Base-by-base conservation (phyloP, 1,140 invertebrate species). In the Leptopilina boulardi region DNA sequence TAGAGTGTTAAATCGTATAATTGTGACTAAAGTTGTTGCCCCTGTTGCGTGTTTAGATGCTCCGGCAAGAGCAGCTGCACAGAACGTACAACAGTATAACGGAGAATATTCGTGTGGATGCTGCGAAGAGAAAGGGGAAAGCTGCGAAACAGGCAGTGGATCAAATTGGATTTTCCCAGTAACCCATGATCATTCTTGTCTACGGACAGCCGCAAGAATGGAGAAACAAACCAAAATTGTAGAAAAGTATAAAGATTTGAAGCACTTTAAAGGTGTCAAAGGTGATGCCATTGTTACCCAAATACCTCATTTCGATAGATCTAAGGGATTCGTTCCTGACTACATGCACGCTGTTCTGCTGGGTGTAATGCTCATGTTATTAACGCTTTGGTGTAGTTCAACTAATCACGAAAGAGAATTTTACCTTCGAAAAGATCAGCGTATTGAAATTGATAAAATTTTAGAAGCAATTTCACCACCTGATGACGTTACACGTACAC, bases 331-430 rank as follows among this genome's bases (percentile, higher is more conserved):
- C 51, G 26, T 70, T 21, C 71, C 76, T 18, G 76, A 77, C 21
- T 66, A 59, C 26, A 73, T 77, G 71, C 76, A 77, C 70, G 15
- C 0, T n/a, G 54, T 77, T 59, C 71, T 73, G 3, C 42, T 77
- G 4, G 71, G 71, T 9, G 71, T 73, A 18, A 54, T 38, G n/a
- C 34, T 19, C 15, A 51, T 23, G 34, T 44, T 73, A 21, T n/a
- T 66, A n/a, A 26, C 3, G 42, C n/a, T 66, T 11, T 73, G 47
- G 44, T 59, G 19, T n/a, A 0, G 3, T 19, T 11, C 11, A 18
- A 70, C 73, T 19, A 74, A 66, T 42, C 34, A 19, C 23, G n/a
- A 19, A 30, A 6, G 66, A 66, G 21, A 5, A 2, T 44, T 8
- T 66, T 75, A 38, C 42, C 41, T 21, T 4, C 4, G 2, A 0